These are phyloP conservation scores for Chionoecetes opilio DNA, from an alignment of 1,140 invertebrate species.

Conservation along the genomic window DNA sequence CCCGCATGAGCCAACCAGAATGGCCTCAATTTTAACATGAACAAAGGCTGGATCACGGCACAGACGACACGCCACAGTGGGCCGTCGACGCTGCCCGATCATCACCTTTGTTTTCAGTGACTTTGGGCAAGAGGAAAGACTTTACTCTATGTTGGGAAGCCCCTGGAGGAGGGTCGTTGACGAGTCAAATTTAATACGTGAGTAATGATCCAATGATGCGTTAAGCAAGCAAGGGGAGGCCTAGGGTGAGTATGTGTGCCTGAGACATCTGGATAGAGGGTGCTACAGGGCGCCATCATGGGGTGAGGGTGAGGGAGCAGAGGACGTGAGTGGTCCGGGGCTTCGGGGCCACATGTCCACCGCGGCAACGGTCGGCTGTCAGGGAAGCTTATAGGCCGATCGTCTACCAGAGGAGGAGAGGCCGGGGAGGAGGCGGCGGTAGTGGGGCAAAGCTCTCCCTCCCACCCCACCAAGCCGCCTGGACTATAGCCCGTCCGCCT, in stretches of 20 bases:
- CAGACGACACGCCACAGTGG: not conserved
- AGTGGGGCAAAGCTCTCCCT: constrained; percentile 22
- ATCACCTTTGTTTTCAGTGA: constrained; percentile 1
- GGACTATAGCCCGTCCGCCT: not conserved
- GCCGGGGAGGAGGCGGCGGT: constrained; percentile 19
- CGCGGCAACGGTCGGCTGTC: constrained; percentile 21
- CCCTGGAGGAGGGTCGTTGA: not conserved
- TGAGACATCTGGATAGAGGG: constrained; percentile 47
- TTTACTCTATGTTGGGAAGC: not conserved
- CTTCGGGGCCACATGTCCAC: constrained; percentile 42
- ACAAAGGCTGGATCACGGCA: not conserved
- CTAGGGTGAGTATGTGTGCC: not conserved
- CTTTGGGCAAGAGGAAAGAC: not conserved
- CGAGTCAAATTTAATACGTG: constrained; percentile 31
- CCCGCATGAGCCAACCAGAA: not conserved
- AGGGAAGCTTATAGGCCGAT: constrained; percentile 52
- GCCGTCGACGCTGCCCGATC: not conserved
- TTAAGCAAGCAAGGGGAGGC: constrained; percentile 14
- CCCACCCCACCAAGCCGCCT: constrained; percentile 41
- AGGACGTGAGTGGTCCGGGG: constrained; percentile 1
- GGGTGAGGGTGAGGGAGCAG: constrained; percentile 33
- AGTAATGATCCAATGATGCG: constrained; percentile 51
- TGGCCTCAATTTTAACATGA: constrained; percentile 5
- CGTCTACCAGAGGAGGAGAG: not conserved
- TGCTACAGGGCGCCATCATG: not conserved